A percentile compares a stretch with the other conserved stretches of the same genome.
Conservation (phyloP, 2,888 invertebrate genomes). For the Scaptomyza flava region DNA sequence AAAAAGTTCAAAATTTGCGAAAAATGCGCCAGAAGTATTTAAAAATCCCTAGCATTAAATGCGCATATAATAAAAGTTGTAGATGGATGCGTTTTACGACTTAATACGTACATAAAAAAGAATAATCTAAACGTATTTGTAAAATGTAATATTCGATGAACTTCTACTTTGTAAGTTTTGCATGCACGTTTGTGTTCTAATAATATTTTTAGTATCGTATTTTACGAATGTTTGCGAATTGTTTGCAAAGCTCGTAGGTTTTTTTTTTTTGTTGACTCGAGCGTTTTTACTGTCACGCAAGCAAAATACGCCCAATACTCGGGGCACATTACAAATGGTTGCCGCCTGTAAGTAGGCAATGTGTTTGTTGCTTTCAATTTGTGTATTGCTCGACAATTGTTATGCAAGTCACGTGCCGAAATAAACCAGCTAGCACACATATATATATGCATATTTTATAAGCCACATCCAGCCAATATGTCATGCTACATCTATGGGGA, state of each 20-base stretch:
- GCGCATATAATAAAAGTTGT: too few species aligned
- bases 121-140: too few species aligned
- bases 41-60: not conserved
- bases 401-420: constrained; percentile 69
- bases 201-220: not conserved
- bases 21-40: not conserved
- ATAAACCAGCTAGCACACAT: constrained; percentile 29
- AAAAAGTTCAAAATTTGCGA: not conserved
- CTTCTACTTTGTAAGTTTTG: not conserved
- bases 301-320: constrained; percentile 11
- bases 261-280: not conserved
- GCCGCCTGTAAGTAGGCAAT: constrained; percentile 61
- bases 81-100: too few species aligned
- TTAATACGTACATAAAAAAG: too few species aligned
- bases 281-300: constrained; percentile 7
- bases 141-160: not conserved
- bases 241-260: not conserved
- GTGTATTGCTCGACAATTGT: constrained; percentile 51
- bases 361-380: constrained; percentile 71
- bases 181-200: not conserved
- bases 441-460: constrained; percentile 22
- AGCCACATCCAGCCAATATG: constrained; percentile 45
- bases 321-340: constrained; percentile 34
- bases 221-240: not conserved
- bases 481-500: constrained; percentile 31